phyloP scores from a whole-genome alignment of 1,140 invertebrate genomes.

The Proctacanthus coquilletti region DNA sequence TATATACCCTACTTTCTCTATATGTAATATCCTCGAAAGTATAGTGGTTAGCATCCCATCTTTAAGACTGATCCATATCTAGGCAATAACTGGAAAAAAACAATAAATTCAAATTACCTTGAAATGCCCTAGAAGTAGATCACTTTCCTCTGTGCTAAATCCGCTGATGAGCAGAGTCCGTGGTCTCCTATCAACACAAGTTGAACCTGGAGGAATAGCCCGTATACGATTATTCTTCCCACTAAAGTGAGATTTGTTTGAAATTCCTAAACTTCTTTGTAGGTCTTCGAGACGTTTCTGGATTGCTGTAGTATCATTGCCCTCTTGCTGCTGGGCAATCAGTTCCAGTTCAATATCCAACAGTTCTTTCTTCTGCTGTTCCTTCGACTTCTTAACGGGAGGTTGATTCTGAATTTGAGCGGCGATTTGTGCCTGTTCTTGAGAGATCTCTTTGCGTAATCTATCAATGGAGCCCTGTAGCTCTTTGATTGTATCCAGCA shows the following conservation, averaged over 20 bases:
- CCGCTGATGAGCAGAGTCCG: conserved; percentile 26
- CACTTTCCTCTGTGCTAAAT: conserved; percentile 24
- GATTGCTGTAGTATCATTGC: conserved; percentile 26
- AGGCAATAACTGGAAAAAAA: too few species aligned
- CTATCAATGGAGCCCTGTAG: conserved; percentile 26
- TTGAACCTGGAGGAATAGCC: conserved; percentile 4
- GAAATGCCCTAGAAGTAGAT: conserved; percentile 28
- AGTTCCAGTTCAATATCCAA: conserved; percentile 28
- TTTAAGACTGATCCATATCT: too few species aligned
- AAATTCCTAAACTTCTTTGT: conserved; percentile 21
- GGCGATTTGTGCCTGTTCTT: conserved; percentile 25
- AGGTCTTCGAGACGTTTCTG: conserved; percentile 27
- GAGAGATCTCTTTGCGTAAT: conserved; percentile 24
- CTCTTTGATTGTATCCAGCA: conserved; percentile 23
- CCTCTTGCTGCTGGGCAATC: conserved; percentile 28
- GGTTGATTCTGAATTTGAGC: conserved; percentile 22
- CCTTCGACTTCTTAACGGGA: conserved; percentile 26
- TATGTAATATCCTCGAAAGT: too few species aligned
- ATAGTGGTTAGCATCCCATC: too few species aligned
- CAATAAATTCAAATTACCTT: conserved; percentile 16
- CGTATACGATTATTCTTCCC: conserved; percentile 10
- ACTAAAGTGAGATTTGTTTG: too few species aligned
- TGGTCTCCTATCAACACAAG: conserved; percentile 19
- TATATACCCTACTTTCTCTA: too few species aligned
- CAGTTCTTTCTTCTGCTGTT: conserved; percentile 29